These are phyloP conservation scores for Sympetrum striolatum DNA, from an alignment of 2,888 invertebrate species.

Conservation along the genomic window DNA sequence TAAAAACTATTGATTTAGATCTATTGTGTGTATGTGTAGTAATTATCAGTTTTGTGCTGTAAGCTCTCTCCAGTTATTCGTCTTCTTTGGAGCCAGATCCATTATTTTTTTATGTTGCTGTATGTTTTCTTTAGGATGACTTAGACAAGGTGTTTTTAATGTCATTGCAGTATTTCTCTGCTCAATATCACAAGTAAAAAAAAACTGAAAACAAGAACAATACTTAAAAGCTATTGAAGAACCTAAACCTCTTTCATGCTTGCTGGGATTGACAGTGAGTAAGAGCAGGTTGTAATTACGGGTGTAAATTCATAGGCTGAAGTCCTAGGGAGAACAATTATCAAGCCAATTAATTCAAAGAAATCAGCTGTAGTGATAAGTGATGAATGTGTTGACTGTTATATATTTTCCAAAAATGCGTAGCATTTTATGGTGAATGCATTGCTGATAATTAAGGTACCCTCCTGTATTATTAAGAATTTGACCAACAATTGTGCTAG, in stretches of 20 bases:
- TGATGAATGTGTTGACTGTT: constrained; percentile 23
- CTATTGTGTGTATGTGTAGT: neutral
- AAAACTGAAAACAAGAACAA: constrained; percentile 17
- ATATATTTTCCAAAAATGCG: constrained; percentile 30
- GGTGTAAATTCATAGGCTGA: constrained; percentile 39
- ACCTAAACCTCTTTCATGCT: constrained; percentile 29
- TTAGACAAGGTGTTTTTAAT: neutral
- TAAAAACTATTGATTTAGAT: neutral
- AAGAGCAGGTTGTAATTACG: constrained; percentile 34
- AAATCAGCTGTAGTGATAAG: constrained; percentile 36
- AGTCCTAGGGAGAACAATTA: constrained; percentile 9
- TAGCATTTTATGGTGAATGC: constrained; percentile 27
- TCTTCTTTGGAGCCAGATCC: neutral
- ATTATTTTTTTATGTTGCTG: neutral
- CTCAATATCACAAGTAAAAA: neutral
- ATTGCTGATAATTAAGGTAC: neutral
- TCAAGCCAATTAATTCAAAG: constrained; percentile 36
- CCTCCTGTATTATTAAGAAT: neutral
- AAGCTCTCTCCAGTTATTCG: constrained; percentile 11
- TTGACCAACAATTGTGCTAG: constrained; percentile 8
- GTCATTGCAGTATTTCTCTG: constrained; percentile 33
- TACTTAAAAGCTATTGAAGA: constrained; percentile 22
- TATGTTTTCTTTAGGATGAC: neutral
- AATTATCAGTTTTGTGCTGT: neutral
- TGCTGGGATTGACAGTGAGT: constrained; percentile 18